Percentiles rank a stretch among this genome's conserved stretches.
phyloP scores from a whole-genome alignment of 2,888 invertebrate species.

The Autographa pulchrina region DNA sequence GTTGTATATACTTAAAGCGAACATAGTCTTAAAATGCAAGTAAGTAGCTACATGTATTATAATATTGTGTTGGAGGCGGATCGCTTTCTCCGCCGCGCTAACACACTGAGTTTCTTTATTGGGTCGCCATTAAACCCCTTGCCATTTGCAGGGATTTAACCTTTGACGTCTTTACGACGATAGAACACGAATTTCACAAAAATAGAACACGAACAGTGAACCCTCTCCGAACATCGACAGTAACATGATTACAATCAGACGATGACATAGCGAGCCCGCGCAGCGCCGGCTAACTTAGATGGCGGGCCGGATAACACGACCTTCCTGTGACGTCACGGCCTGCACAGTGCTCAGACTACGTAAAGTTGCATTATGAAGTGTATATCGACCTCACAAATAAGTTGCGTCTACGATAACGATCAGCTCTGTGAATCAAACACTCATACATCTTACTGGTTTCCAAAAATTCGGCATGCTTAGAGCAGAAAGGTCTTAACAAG shows the following conservation, averaged over 20 bases:
- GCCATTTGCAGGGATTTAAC: conserved; percentile 8
- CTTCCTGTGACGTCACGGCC: too few species aligned
- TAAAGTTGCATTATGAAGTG: too few species aligned
- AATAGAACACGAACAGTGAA: not conserved
- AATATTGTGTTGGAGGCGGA: not conserved
- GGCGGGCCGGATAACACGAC: too few species aligned
- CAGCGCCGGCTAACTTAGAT: too few species aligned
- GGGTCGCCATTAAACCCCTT: conserved; percentile 14
- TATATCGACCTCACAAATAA: too few species aligned
- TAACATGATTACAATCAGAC: not conserved
- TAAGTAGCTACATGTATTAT: not conserved
- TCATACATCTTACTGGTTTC: not conserved
- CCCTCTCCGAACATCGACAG: not conserved
- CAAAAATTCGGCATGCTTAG: not conserved
- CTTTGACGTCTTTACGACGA: not conserved
- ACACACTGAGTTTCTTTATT: conserved; percentile 14
- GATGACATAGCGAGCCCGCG: too few species aligned
- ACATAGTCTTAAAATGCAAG: not conserved
- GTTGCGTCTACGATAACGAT: too few species aligned
- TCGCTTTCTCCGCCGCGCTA: conserved; percentile 1
- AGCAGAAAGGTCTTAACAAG: not conserved
- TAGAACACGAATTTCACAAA: not conserved
- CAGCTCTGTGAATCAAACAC: too few species aligned
- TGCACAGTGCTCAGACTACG: too few species aligned
- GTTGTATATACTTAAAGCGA: not conserved